Evolutionary conservation across 1,140 invertebrate genomes (phyloP).

Genomic region (Ephestia elutella): DNA sequence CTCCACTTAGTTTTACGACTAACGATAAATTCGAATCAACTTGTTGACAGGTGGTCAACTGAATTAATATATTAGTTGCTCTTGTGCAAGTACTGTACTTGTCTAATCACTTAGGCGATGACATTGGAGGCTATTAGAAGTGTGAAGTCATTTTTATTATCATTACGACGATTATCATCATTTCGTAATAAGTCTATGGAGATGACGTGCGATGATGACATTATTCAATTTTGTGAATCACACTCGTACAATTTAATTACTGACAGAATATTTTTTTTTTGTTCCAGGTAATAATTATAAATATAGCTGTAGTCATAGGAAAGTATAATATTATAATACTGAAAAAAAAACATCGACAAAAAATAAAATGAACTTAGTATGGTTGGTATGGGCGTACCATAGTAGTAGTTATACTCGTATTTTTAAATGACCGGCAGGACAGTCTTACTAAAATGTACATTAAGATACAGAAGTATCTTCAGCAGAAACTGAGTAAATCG

Average conservation of each 20-base stretch:
- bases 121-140: neutral
- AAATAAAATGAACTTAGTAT: too few species aligned
- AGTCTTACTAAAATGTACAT: too few species aligned
- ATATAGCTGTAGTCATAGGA: too few species aligned
- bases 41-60: slow-evolving; percentile 23
- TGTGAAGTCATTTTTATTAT: slow-evolving; percentile 2
- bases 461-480: too few species aligned
- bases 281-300: too few species aligned
- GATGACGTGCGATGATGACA: neutral
- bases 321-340: too few species aligned
- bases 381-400: too few species aligned
- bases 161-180: slow-evolving; percentile 5
- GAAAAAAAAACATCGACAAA: too few species aligned
- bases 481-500: too few species aligned
- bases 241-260: neutral
- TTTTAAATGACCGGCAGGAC: too few species aligned
- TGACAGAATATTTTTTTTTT: too few species aligned
- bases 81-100: slow-evolving; percentile 6
- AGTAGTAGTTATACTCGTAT: too few species aligned
- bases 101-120: slow-evolving; percentile 1
- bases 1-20: slow-evolving; percentile 28
- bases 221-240: neutral
- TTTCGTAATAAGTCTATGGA: slow-evolving; percentile 12
- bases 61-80: slow-evolving; percentile 6
- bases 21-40: slow-evolving; percentile 46